Conservation (phyloP, 2,797 vertebrate species). For the Oreortyx pictus region DNA sequence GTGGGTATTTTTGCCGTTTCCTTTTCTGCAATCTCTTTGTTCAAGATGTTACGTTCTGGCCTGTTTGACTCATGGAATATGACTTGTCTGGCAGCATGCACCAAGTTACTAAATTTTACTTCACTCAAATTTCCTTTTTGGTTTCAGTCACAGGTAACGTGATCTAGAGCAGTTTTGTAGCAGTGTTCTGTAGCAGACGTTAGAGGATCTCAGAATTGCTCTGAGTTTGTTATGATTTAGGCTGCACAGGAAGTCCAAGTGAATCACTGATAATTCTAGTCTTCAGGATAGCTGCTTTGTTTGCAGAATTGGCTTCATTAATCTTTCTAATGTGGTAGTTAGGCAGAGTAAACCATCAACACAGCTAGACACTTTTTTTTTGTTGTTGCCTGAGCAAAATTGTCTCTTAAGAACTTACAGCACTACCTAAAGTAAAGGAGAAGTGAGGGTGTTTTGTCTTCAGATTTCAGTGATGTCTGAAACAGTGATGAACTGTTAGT, state of each 20-base stretch:
- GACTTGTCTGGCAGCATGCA: background rate
- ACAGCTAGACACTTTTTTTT: background rate
- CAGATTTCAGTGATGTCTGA: background rate
- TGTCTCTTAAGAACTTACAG: background rate
- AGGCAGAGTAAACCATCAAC: conserved; percentile 49
- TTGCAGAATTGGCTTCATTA: conserved; percentile 62
- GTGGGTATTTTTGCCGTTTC: conserved; percentile 59
- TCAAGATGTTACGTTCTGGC: background rate
- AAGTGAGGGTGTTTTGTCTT: background rate
- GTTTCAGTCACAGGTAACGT: background rate
- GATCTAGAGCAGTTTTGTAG: background rate
- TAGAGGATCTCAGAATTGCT: background rate
- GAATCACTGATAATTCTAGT: conserved; percentile 61
- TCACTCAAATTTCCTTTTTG: background rate
- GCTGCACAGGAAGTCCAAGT: conserved; percentile 58
- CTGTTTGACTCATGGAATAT: background rate
- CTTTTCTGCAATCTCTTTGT: conserved; percentile 23
- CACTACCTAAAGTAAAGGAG: background rate
- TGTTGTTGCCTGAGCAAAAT: no score
- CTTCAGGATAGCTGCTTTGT: conserved; percentile 47
- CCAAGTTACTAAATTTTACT: background rate
- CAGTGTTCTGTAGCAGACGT: background rate
- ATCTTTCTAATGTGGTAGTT: conserved; percentile 54
- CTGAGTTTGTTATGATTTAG: conserved; percentile 50
- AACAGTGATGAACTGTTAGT: background rate